These are phyloP conservation scores for Andrena cerasifolii DNA, from an alignment of 1,140 invertebrate species.

Conservation along the genomic window DNA sequence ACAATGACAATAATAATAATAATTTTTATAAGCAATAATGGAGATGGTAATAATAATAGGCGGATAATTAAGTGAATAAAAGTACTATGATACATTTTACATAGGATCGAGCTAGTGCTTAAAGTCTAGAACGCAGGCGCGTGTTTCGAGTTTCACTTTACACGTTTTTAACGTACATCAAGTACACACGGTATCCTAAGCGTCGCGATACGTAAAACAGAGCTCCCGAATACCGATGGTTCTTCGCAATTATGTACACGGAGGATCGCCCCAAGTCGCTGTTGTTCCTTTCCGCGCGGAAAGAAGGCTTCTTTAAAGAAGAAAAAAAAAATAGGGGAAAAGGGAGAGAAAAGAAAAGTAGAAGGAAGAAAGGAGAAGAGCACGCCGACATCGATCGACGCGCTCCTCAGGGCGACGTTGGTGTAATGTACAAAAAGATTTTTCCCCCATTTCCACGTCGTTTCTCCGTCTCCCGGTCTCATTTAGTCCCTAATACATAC, in stretches of 20 bases:
- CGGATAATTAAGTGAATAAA: conserved; percentile 69
- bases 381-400: conserved; percentile 28
- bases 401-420: conserved; percentile 46
- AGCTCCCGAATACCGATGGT: conserved; percentile 54
- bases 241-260: conserved; percentile 39
- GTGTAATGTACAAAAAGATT: conserved; percentile 73
- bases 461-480: neutral
- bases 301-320: conserved; percentile 35
- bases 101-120: conserved; percentile 73
- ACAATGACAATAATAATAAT: conserved; percentile 60
- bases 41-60: conserved; percentile 70
- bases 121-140: conserved; percentile 60
- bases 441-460: conserved; percentile 4
- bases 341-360: neutral
- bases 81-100: conserved; percentile 75
- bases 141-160: conserved; percentile 33
- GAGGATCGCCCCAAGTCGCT: conserved; percentile 51
- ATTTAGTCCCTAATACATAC: conserved; percentile 49
- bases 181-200: conserved; percentile 40
- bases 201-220: conserved; percentile 54
- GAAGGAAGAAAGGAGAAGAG: neutral
- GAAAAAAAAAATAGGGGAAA: conserved; percentile 12
- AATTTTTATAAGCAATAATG: conserved; percentile 69
- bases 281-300: conserved; percentile 21
- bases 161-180: conserved; percentile 41